These are phyloP conservation scores for Ischnura elegans DNA, from an alignment of 2,888 invertebrate genomes.

Conservation along the genomic window DNA sequence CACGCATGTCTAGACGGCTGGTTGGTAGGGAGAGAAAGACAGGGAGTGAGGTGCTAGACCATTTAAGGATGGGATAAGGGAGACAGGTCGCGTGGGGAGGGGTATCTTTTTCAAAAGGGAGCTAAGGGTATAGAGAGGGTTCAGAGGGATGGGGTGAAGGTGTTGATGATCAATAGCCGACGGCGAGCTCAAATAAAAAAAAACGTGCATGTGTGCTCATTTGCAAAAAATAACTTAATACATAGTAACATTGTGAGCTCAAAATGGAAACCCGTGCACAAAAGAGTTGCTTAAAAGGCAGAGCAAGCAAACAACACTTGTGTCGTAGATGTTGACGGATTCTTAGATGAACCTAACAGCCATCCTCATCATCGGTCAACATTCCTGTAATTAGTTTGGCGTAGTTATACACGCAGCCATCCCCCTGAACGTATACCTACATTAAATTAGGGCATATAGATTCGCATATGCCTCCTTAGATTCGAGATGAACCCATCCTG, in stretches of 20 bases:
- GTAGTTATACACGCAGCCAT: too few species aligned
- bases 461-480: too few species aligned
- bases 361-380: too few species aligned
- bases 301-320: neutral
- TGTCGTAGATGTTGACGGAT: neutral
- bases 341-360: neutral
- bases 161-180: conserved; percentile 35
- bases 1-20: conserved; percentile 61
- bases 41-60: conserved; percentile 63
- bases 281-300: neutral
- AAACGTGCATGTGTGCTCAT: conserved; percentile 19
- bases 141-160: neutral
- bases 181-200: conserved; percentile 38
- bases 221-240: conserved; percentile 10
- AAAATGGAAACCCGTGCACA: neutral
- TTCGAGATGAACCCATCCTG: too few species aligned
- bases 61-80: conserved; percentile 44
- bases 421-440: too few species aligned
- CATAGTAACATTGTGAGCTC: conserved; percentile 19
- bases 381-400: too few species aligned
- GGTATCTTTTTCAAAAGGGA: neutral
- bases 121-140: conserved; percentile 12
- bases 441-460: too few species aligned
- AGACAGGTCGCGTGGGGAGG: neutral
- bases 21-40: neutral